phyloP scores from a whole-genome alignment of 2,888 invertebrate species.

The Caenorhabditis auriculariae region DNA sequence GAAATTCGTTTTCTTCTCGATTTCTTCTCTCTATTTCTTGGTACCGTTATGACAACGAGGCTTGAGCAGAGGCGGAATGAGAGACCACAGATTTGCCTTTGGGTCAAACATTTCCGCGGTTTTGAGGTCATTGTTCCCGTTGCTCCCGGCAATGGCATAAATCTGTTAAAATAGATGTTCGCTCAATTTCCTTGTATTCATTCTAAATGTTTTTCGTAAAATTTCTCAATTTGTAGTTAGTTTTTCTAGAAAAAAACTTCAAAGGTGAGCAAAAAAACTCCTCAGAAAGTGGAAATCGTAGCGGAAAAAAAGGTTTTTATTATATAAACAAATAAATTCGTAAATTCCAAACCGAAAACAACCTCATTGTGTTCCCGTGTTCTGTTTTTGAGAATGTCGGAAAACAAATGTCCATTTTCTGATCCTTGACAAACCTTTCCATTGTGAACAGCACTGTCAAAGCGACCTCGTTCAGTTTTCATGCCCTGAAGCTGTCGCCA shows the following conservation, averaged over 20 bases:
- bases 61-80: constrained; percentile 35
- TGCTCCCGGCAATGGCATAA: constrained; percentile 76
- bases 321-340: no score
- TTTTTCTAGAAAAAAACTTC: no score
- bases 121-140: constrained; percentile 79
- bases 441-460: constrained; percentile 75
- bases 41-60: constrained; percentile 54
- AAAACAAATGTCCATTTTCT: neutral
- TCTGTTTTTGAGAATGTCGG: neutral
- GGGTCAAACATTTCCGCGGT: constrained; percentile 73
- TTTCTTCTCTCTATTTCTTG: no score
- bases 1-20: constrained; percentile 28
- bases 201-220: neutral
- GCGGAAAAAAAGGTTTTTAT: no score
- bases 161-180: constrained; percentile 17
- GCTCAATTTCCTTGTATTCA: neutral
- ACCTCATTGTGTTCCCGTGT: no score
- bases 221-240: neutral
- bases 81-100: constrained; percentile 70
- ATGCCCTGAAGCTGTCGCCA: constrained; percentile 76
- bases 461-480: constrained; percentile 78
- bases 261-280: no score
- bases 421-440: constrained; percentile 61
- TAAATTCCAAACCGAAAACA: no score
- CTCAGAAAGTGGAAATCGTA: no score